Percentiles rank a stretch among this genome's conserved stretches.
Conservation (phyloP, 2,797 vertebrate species). For the Sylvia borin region DNA sequence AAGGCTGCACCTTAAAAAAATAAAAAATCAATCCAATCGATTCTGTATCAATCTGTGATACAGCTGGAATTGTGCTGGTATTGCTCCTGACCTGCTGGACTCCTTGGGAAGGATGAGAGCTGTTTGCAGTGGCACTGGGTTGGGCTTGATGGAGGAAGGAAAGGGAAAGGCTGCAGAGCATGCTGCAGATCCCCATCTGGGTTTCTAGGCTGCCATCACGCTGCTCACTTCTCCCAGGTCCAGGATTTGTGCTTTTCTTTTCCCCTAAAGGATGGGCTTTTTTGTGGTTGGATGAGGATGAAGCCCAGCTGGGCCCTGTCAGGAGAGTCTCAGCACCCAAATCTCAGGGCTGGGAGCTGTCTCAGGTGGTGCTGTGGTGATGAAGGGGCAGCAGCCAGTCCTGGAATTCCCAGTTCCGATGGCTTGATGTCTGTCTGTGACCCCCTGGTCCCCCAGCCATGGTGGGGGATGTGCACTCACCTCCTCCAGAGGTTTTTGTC, state of each 20-base stretch:
- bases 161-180: background rate
- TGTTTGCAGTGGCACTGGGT: fast-evolving
- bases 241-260: background rate
- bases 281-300: fast-evolving
- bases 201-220: background rate
- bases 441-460: fast-evolving
- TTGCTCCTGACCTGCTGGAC: fast-evolving
- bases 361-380: background rate
- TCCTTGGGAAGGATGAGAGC: background rate
- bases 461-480: background rate
- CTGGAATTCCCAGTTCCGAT: fast-evolving
- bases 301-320: background rate
- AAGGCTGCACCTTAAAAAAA: background rate
- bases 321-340: background rate
- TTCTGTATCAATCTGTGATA: background rate
- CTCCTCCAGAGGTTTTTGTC: background rate
- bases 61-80: background rate
- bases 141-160: background rate
- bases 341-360: background rate
- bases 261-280: background rate
- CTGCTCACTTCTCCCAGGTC: no score
- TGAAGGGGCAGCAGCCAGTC: background rate
- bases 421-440: background rate
- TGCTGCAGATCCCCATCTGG: background rate
- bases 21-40: slow-evolving; percentile 7